Evolutionary conservation across 2,113 vertebrate species (phyloP).

Genomic region (Alethe diademata): DNA sequence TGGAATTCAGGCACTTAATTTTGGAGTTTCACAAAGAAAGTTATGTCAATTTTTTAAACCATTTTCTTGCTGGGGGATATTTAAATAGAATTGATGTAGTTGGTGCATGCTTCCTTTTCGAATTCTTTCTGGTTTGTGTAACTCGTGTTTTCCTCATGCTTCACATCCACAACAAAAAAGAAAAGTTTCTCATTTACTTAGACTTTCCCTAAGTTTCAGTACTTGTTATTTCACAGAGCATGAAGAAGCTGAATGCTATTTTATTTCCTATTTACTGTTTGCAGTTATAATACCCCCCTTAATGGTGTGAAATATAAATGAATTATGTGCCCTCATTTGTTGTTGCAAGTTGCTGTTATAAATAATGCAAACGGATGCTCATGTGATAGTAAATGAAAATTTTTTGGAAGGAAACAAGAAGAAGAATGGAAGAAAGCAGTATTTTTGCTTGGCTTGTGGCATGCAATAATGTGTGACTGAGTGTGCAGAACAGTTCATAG

Average conservation of each 20-base stretch:
- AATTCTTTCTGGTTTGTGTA: not conserved
- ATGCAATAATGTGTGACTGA: not conserved
- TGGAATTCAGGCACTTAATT: not conserved
- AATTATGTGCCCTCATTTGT: constrained; percentile 24
- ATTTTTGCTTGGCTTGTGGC: not conserved
- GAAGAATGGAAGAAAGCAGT: not conserved
- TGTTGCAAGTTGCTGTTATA: not conserved
- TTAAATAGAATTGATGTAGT: constrained; percentile 2
- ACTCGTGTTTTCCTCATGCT: not conserved
- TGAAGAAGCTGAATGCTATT: constrained; percentile 49
- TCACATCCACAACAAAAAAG: constrained; percentile 4
- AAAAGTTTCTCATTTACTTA: constrained; percentile 11
- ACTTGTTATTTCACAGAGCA: constrained; percentile 10
- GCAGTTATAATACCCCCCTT: constrained; percentile 19
- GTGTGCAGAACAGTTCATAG: not conserved
- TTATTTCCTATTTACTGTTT: constrained; percentile 46
- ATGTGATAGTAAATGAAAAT: not conserved
- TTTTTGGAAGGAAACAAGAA: not conserved
- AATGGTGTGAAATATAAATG: constrained; percentile 60
- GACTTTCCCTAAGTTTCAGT: not conserved
- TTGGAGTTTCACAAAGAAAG: not conserved
- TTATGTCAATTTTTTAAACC: not conserved
- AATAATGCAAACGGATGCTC: constrained; percentile 3
- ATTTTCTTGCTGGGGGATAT: not conserved
- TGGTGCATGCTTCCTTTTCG: not conserved